Evolutionary conservation across 2,797 vertebrate genomes (phyloP).

Genomic region (Craterocephalus amniculus): DNA sequence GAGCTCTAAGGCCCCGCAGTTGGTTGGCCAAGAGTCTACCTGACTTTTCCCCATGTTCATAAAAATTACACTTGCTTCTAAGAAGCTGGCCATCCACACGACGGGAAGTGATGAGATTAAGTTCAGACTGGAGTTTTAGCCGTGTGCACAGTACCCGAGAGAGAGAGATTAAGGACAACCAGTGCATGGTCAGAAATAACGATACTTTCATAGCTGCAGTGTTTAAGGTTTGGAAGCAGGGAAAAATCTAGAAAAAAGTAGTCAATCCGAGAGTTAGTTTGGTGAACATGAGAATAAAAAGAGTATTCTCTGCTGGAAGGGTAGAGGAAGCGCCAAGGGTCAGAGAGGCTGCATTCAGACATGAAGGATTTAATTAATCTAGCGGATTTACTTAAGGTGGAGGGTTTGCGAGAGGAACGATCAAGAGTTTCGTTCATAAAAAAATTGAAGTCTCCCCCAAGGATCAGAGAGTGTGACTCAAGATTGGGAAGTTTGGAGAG

Average conservation of each 20-base stretch:
- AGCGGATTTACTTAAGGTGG: neutral
- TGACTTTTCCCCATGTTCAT: neutral
- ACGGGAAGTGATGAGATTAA: neutral
- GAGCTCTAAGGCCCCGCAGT: neutral
- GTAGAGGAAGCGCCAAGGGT: neutral
- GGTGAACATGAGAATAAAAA: neutral
- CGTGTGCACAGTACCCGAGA: neutral
- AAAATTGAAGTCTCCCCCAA: no score
- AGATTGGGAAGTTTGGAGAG: no score
- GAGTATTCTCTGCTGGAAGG: neutral
- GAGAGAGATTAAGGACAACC: neutral
- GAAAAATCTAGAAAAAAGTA: no score
- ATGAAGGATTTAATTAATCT: neutral
- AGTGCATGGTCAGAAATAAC: conserved; percentile 6
- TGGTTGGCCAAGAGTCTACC: neutral
- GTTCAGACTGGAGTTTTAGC: conserved; percentile 13
- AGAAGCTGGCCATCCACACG: neutral
- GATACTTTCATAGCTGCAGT: conserved; percentile 1
- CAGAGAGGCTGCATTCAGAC: neutral
- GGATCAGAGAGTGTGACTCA: no score
- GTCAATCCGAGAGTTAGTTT: neutral
- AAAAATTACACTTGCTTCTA: neutral
- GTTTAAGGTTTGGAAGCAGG: no score
- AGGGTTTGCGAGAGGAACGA: no score
- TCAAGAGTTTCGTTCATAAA: no score